Conservation (phyloP, 2,888 invertebrate species). For the Andrena fulva region DNA sequence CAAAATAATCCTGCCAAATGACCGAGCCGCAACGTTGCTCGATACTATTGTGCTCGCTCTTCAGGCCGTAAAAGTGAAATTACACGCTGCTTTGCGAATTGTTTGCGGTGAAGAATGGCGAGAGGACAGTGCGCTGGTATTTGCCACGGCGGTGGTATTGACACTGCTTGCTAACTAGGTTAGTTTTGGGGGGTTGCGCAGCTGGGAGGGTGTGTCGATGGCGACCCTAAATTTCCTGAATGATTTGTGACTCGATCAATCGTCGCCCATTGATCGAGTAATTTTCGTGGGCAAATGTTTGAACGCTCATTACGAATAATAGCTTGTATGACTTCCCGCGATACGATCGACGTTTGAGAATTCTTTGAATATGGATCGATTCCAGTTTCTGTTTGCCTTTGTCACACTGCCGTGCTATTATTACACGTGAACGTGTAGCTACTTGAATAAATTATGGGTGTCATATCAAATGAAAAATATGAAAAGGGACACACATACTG, state of each 20-base stretch:
- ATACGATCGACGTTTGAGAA: neutral
- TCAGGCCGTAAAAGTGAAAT: constrained; percentile 11
- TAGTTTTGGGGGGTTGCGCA: constrained; percentile 31
- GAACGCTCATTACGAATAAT: neutral
- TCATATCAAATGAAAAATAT: too few species aligned
- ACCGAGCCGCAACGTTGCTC: neutral
- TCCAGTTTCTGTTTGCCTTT: neutral
- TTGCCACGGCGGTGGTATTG: constrained; percentile 22
- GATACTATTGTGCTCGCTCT: neutral
- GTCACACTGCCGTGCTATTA: too few species aligned
- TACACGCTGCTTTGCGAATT: neutral
- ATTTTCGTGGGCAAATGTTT: constrained; percentile 39
- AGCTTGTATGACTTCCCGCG: neutral
- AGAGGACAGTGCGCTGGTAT: neutral
- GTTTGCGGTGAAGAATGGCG: constrained; percentile 9
- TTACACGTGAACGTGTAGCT: too few species aligned
- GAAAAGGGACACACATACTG: too few species aligned
- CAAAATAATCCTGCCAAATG: neutral
- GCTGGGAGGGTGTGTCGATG: constrained; percentile 2
- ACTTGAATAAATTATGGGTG: too few species aligned
- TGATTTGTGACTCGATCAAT: constrained; percentile 29
- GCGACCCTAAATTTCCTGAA: constrained; percentile 33
- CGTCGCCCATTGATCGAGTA: constrained; percentile 10
- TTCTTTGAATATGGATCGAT: neutral
- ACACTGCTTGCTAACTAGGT: constrained; percentile 33